A percentile compares a stretch with the other conserved stretches of the same genome.
Evolutionary conservation across 2,113 vertebrate genomes (phyloP).

Genomic region (Apistogramma diplotaenia): DNA sequence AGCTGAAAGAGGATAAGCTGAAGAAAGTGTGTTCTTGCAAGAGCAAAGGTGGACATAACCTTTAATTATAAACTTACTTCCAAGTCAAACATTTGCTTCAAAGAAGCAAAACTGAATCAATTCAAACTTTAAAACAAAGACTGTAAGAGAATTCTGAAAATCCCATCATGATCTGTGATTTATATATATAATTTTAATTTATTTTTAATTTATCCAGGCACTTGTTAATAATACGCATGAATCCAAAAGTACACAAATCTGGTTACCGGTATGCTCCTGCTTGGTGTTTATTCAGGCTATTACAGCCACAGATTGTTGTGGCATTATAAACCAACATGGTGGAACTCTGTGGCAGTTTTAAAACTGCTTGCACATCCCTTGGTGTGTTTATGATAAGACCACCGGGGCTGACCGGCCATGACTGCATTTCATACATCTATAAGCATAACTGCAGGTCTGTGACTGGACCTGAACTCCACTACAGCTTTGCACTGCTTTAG

Average conservation of each 20-base stretch:
- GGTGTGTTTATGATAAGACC: not conserved
- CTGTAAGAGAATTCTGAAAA: not conserved
- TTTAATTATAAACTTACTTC: not conserved
- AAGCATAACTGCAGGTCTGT: not conserved
- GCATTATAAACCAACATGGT: not conserved
- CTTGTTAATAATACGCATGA: not conserved
- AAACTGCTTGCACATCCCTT: not conserved
- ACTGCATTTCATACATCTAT: not conserved
- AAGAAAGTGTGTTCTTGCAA: not conserved
- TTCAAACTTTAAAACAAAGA: not conserved
- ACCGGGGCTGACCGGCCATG: accelerated
- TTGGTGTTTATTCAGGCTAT: not conserved
- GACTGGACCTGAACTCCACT: not conserved
- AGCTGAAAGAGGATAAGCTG: constrained; percentile 16
- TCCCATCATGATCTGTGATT: not conserved
- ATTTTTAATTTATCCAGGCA: too few species aligned
- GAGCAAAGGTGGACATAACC: not conserved
- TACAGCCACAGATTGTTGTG: not conserved
- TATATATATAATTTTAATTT: not conserved
- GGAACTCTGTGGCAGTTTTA: not conserved
- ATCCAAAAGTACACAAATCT: not conserved
- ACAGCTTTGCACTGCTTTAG: not conserved
- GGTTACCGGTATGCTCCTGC: not conserved
- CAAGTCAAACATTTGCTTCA: not conserved
- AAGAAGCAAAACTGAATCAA: not conserved